Base-by-base conservation (phyloP, 2,888 invertebrate genomes). In the Nemotelus nigrinus region DNA sequence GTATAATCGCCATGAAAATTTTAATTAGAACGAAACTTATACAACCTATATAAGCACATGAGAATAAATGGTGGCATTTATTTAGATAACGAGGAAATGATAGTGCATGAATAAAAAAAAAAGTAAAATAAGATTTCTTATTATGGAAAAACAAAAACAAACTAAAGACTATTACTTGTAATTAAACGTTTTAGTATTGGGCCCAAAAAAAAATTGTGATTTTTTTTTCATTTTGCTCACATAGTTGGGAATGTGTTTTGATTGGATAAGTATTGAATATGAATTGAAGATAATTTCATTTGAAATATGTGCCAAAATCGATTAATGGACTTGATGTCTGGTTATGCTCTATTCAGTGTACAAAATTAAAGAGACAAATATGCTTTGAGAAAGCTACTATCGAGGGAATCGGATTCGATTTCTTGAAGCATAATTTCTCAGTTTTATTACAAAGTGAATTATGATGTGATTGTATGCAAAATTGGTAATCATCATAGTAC, bases 11-110 rank as follows among this genome's bases (percentile, higher is more conserved):
- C 74, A 74, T 74, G 74, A 74, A 74, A 50, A 48, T 55, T 47
- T 55, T 70, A 70, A 70, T 7, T 70, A 60, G 57, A 71, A 71
- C n/a, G 45, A 55, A 55, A 25, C 25, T 25, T 6, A 70, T 74
- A 74, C 50, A 57, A 74, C 10, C 63, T 60, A 63, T 74, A 74
- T 63, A 63, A 60, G 63, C 63, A 60, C 47, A 44, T 58, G 47
- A 63, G 41, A 70, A 74, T 74, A 60, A 74, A 60, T 74, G 60
- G 74, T 60, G 74, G 74, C 74, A 74, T 72, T 72, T 72, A 74
- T 25, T 25, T 74, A 63, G 50, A 60, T 47, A 74, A 60, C 57
- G 50, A 74, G 47, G 7, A 58, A 57, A 57, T 48, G 39, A 7
- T 43, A 55, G 53, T 55, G 70, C 53, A 47, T 70, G 55, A 70